A percentile compares a stretch with the other conserved stretches of the same genome.
Conservation (phyloP, 2,113 vertebrate species). For the Epinephelus cyanopodus region DNA sequence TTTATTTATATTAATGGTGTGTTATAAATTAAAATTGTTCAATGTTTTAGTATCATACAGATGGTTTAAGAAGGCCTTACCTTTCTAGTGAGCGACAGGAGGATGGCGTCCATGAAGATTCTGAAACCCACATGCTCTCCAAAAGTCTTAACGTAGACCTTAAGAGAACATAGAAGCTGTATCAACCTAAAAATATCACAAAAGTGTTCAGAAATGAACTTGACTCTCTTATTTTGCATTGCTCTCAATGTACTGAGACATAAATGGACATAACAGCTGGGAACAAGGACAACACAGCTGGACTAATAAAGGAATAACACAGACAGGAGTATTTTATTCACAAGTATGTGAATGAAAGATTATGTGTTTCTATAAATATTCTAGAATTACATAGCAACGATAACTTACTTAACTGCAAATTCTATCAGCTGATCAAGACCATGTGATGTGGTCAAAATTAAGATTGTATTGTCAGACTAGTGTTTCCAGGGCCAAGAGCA, state of each 20-base stretch:
- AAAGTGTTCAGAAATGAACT: neutral
- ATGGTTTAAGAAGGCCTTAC: constrained; percentile 78
- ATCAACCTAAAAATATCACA: neutral
- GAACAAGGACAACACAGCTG: too few species aligned
- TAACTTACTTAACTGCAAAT: neutral
- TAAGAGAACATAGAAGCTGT: neutral
- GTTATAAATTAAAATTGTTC: neutral
- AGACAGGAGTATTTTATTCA: too few species aligned
- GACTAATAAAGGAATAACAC: too few species aligned
- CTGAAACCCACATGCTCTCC: constrained; percentile 97
- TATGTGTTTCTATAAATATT: too few species aligned
- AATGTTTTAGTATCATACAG: neutral
- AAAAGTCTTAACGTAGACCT: constrained; percentile 95
- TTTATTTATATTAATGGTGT: neutral
- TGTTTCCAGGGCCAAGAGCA: neutral
- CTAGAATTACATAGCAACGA: too few species aligned
- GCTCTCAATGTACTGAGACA: too few species aligned
- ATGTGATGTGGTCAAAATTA: neutral
- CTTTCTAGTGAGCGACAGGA: constrained; percentile 95
- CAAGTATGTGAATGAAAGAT: too few species aligned
- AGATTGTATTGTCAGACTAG: too few species aligned
- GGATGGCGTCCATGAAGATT: constrained; percentile 98
- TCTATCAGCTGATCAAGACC: neutral
- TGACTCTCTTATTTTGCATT: too few species aligned
- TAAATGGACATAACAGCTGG: too few species aligned